phyloP scores from a whole-genome alignment of 2,113 vertebrate genomes.

The Australoheros scitulus region DNA sequence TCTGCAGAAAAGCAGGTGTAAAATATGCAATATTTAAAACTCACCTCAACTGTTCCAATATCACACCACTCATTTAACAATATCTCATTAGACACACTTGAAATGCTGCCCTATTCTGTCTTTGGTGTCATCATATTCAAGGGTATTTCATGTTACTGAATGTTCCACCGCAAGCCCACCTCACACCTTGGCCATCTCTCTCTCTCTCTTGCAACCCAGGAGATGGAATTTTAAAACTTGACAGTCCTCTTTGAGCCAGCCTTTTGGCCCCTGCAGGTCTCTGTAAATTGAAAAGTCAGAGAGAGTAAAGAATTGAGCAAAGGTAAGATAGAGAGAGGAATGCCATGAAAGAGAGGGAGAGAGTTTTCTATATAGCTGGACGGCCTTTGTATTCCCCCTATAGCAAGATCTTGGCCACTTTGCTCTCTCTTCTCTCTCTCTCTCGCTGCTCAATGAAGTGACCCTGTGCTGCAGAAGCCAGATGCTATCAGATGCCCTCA shows the following conservation, averaged over 20 bases:
- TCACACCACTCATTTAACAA: neutral
- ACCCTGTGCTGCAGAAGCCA: constrained; percentile 26
- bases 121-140: constrained; percentile 43
- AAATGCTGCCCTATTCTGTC: constrained; percentile 20
- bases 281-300: constrained; percentile 75
- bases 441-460: constrained; percentile 19
- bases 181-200: constrained; percentile 40
- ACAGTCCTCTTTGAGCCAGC: constrained; percentile 62
- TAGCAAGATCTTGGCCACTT: constrained; percentile 34
- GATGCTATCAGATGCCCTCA: constrained; percentile 48
- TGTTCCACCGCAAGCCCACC: constrained; percentile 58
- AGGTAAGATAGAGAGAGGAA: constrained; percentile 44
- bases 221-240: constrained; percentile 81
- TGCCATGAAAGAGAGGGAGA: constrained; percentile 33
- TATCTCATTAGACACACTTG: neutral
- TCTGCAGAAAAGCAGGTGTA: neutral
- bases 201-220: constrained; percentile 39
- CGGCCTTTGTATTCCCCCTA: constrained; percentile 42
- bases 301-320: constrained; percentile 51
- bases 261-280: constrained; percentile 67
- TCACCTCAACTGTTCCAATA: neutral
- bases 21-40: neutral
- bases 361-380: constrained; percentile 44
- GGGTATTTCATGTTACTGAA: constrained; percentile 49
- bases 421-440: constrained; percentile 6